Evolutionary conservation across 2,888 invertebrate genomes (phyloP).

Genomic region (Drosophila testacea): DNA sequence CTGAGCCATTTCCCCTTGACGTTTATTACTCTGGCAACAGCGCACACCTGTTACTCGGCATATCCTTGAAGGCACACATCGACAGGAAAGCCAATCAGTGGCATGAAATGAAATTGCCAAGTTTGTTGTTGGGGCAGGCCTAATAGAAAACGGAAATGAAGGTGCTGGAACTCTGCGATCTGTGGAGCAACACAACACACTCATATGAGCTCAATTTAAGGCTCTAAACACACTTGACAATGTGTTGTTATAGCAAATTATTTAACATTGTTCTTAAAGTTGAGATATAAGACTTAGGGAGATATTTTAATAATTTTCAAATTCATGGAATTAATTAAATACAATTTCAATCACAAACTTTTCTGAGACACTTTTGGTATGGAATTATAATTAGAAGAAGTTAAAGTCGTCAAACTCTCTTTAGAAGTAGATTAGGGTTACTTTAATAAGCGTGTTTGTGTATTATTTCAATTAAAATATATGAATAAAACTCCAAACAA

Average conservation of each 20-base stretch:
- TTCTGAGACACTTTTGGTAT: neutral
- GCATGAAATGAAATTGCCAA: constrained; percentile 55
- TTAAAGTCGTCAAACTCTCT: neutral
- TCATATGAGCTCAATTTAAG: constrained; percentile 2
- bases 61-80: constrained; percentile 22
- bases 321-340: constrained; percentile 8
- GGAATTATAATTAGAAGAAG: neutral
- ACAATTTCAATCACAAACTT: neutral
- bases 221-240: constrained; percentile 13
- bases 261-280: neutral
- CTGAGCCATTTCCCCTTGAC: constrained; percentile 33
- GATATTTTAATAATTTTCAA: neutral
- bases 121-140: constrained; percentile 11
- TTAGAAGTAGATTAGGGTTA: neutral
- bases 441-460: constrained; percentile 1
- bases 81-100: constrained; percentile 54
- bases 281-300: neutral
- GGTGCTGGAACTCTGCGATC: constrained; percentile 23
- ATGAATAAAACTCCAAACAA: neutral
- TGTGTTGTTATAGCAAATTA: constrained; percentile 15
- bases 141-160: constrained; percentile 69
- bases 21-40: constrained; percentile 40
- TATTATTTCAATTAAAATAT: neutral
- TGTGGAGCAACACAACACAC: neutral
- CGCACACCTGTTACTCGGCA: constrained; percentile 65